Evolutionary conservation across 2,888 invertebrate genomes (phyloP), one percentile per base, ranked within the genome.

Genomic region (Eubasilissa splendida): DNA sequence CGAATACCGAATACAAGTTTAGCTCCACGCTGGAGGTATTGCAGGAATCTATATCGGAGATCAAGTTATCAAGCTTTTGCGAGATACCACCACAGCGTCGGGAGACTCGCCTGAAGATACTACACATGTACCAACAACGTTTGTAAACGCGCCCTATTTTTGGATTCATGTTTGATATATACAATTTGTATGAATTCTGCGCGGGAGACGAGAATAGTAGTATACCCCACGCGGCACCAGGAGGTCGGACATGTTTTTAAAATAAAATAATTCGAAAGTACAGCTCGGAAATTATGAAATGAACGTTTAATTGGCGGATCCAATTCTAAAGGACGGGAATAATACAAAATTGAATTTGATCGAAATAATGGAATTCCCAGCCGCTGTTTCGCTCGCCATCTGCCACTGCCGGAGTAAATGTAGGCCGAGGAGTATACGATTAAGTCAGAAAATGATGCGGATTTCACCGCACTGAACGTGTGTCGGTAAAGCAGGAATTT

Each of bases 1-100:
- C 22, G 70, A 53, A 53, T 54, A 12, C 65, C 11, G 33, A 10
- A 8, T 50, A n/a, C 50, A 68, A 50, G 42, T 68, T 42, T 68
- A 68, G 68, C 68, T 50, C 68, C 42, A 5, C 14, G 68, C 50
- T 8, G 42, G 68, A 68, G 68, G 50, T 68, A 68, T 68, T 68
- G 14, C 9, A 42, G 7, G 42, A n/a, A 68, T 68, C 68, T 68
- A 10, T 50, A 68, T 42, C 14, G 68, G 68, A 50, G 50, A 50
- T n/a, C 9, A 14, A 68, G 68, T 31, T 68, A 66, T 8, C n/a
- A 12, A 42, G 68, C 11, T 42, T 63, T 50, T 68, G 68, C 68
- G 50, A 33, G 68, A 1, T 68, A n/a, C 68, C 68, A 52, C 12
- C 68, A 52, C 12, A 68, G 33, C 63, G 33, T 33, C 31, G 42